These are phyloP conservation scores for Proterorhinus semilunaris DNA, from an alignment of 2,113 vertebrate genomes.

Conservation along the genomic window DNA sequence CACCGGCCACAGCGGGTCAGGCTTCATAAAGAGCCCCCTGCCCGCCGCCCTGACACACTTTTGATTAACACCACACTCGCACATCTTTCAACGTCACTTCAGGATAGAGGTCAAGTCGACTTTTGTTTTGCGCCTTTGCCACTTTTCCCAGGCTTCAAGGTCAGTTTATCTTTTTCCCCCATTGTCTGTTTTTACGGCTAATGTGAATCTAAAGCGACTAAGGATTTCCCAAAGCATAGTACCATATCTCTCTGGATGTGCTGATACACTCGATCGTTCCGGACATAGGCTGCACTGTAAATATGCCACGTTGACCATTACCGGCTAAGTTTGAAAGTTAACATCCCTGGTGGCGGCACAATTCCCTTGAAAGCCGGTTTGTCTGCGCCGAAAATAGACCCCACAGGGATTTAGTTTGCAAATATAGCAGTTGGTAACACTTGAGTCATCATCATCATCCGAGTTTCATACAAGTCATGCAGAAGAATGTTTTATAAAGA, in stretches of 20 bases:
- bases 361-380: constrained; percentile 46
- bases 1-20: not conserved
- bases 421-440: constrained; percentile 33
- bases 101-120: constrained; percentile 23
- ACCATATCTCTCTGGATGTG: not conserved
- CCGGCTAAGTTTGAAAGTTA: constrained; percentile 21
- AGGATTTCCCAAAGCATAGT: not conserved
- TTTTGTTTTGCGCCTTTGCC: constrained; percentile 20
- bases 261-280: constrained; percentile 1
- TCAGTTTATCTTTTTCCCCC: constrained; percentile 15
- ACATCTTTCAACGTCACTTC: constrained; percentile 54
- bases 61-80: constrained; percentile 71
- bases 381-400: constrained; percentile 32
- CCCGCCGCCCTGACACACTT: constrained; percentile 64
- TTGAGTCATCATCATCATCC: constrained; percentile 53
- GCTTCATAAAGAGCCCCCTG: constrained; percentile 46
- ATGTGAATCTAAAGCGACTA: not conserved
- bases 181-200: constrained; percentile 17
- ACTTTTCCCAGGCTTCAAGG: constrained; percentile 8
- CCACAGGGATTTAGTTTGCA: constrained; percentile 19
- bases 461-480: constrained; percentile 24
- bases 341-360: constrained; percentile 19
- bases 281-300: constrained; percentile 13
- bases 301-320: constrained; percentile 1
- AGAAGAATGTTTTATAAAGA: too few relatives aligned